Conservation (phyloP, 1,140 invertebrate species). For the Trachelipus rathkii region DNA sequence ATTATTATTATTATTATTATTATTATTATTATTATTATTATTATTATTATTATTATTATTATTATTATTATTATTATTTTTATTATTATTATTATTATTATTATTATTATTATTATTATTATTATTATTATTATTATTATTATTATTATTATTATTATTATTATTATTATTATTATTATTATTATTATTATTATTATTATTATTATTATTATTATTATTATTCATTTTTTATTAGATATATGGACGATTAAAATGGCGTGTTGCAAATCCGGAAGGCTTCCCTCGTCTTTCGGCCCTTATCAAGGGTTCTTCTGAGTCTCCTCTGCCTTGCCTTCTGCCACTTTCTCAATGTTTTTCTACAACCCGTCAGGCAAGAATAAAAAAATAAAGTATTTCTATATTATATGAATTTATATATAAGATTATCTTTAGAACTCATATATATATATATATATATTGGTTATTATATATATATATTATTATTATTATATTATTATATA, state of each 20-base stretch:
- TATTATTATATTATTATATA: too few species aligned
- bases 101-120: slow-evolving; percentile 15
- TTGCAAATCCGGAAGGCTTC: background rate
- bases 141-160: slow-evolving; percentile 14
- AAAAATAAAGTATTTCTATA: too few species aligned
- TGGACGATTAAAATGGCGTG: background rate
- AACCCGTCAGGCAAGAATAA: slow-evolving; percentile 30
- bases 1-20: background rate
- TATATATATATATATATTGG: too few species aligned
- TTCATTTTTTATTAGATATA: slow-evolving; percentile 7
- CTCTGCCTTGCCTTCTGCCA: slow-evolving; percentile 40
- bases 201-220: background rate
- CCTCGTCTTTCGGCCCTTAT: slow-evolving; percentile 29
- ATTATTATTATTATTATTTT: slow-evolving; percentile 11
- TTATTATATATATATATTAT: too few species aligned
- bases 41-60: slow-evolving; percentile 5
- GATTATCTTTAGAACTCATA: too few species aligned
- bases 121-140: slow-evolving; percentile 17
- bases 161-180: slow-evolving; percentile 15
- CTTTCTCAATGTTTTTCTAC: slow-evolving; percentile 38
- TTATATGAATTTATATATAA: too few species aligned
- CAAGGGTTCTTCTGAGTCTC: slow-evolving; percentile 24
- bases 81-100: slow-evolving; percentile 15
- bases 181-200: slow-evolving; percentile 15
- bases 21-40: too few species aligned